Percentiles rank a stretch among this genome's conserved stretches.
These are phyloP conservation scores for Sphaerophoria rueppellii DNA, from an alignment of 2,888 invertebrate species.

Conservation along the genomic window DNA sequence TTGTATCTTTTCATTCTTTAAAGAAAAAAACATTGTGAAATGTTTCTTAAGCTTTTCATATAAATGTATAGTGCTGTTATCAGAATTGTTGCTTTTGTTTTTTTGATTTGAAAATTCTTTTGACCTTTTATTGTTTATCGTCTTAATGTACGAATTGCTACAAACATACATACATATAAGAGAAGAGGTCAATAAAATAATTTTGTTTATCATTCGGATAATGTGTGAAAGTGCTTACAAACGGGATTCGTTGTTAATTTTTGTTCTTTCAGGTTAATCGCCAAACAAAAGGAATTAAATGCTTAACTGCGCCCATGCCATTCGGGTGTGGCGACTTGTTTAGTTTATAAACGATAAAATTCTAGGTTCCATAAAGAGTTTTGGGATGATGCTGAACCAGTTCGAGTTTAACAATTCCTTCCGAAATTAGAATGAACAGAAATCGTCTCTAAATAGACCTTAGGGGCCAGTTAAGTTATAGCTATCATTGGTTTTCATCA, in stretches of 20 bases:
- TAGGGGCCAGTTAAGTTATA: too few relatives aligned
- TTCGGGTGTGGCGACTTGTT: too few relatives aligned
- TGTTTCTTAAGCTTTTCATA: conserved; percentile 44
- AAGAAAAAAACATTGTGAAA: conserved; percentile 37
- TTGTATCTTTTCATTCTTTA: conserved; percentile 66
- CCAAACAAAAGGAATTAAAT: too few relatives aligned
- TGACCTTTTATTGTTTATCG: conserved; percentile 10
- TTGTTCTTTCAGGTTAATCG: too few relatives aligned
- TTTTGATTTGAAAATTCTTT: conserved; percentile 22
- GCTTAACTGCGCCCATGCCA: too few relatives aligned
- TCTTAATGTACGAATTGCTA: conserved; percentile 1
- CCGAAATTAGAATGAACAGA: too few relatives aligned
- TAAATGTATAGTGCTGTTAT: conserved; percentile 41
- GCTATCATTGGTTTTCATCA: too few relatives aligned
- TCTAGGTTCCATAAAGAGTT: too few relatives aligned
- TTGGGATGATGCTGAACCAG: too few relatives aligned
- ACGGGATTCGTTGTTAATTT: neutral
- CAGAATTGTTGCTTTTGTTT: conserved; percentile 11
- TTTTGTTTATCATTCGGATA: neutral
- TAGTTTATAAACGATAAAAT: too few relatives aligned
- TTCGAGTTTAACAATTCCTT: too few relatives aligned
- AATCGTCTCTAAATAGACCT: too few relatives aligned
- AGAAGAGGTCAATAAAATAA: conserved; percentile 24
- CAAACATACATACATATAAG: neutral
- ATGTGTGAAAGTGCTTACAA: neutral